Base-by-base conservation (phyloP, 2,113 vertebrate species). In the Vimba vimba region DNA sequence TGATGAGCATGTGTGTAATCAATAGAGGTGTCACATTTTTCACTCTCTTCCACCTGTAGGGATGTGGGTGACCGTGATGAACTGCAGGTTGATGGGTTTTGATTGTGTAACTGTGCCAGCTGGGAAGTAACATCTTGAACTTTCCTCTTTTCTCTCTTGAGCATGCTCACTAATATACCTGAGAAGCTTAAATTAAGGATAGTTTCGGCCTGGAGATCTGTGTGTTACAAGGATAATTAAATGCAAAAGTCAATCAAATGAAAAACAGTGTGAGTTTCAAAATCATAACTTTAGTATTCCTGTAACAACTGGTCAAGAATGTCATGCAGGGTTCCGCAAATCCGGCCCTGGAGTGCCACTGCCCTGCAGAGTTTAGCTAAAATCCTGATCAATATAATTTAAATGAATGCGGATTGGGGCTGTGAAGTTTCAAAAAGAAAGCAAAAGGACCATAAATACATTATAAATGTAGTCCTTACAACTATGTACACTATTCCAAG, bases 61-160 rank as follows among this genome's bases (percentile, higher is more conserved):
- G 5, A 6, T 6, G 79, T 21, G 3, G 87, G 83, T 11, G 66
- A 50, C 13, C 12, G 79, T 1, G 64, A 19, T 3, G 91, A 57
- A 36, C 43, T 91, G 66, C 92, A 88, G 23, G 90, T 85, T 23
- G 62, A 71, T 43, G 19, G 62, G 0, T 4, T 50, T 19, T 50
- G 84, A 60, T 19, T 64, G 69, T 89, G 89, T 27, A 89, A 55
- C 79, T 25, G 11, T 23, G 73, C 76, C 21, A 95, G 85, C 23
- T 93, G 92, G 13, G 90, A 88, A 55, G 91, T 84, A 36, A 89
- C 88, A 80, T 96, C 95, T 84, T 92, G 95, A 1, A 90, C 84
- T 90, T 92, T 96, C 89, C 92, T 96, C 91, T 96, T 98, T 89
- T 98, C 97, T 75, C 94, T 97, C 93, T 97, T 98, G 83, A 99